Conservation (phyloP, 2,113 vertebrate genomes). For the Telmatochromis brichardi region DNA sequence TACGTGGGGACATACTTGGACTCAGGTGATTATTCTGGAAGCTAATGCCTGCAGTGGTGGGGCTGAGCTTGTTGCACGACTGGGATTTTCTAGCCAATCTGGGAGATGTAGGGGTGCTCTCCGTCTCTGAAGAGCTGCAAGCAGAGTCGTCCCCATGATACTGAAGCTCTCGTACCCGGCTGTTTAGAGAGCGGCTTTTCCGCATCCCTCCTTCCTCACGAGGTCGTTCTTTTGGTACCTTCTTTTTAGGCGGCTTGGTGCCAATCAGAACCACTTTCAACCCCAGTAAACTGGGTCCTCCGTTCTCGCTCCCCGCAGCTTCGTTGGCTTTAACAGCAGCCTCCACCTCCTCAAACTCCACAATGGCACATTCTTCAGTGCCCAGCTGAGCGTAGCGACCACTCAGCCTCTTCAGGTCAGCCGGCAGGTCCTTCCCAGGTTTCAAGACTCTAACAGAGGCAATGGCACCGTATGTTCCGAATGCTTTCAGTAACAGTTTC, state of each 20-base stretch:
- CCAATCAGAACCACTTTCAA: slow-evolving; percentile 89
- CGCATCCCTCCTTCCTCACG: slow-evolving; percentile 70
- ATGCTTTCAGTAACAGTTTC: slow-evolving; percentile 91
- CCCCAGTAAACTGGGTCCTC: slow-evolving; percentile 48
- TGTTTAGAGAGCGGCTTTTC: slow-evolving; percentile 83
- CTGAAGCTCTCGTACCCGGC: slow-evolving; percentile 88
- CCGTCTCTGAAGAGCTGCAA: slow-evolving; percentile 91
- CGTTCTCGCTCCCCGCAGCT: slow-evolving; percentile 68
- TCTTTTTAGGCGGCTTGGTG: slow-evolving; percentile 93
- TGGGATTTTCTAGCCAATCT: slow-evolving; percentile 74
- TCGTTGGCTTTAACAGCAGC: slow-evolving; percentile 86
- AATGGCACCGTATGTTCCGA: slow-evolving; percentile 84
- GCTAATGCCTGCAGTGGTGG: slow-evolving; percentile 56
- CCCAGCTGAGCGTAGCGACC: slow-evolving; percentile 83
- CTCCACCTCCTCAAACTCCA: slow-evolving; percentile 95
- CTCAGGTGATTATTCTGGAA: slow-evolving; percentile 84
- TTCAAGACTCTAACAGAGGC: slow-evolving; percentile 88
- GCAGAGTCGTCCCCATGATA: slow-evolving; percentile 87
- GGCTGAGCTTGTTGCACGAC: slow-evolving; percentile 79
- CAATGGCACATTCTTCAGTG: slow-evolving; percentile 85
- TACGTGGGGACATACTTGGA: slow-evolving; percentile 84
- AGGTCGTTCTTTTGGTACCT: slow-evolving; percentile 80
- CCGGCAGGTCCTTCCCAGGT: slow-evolving; percentile 86
- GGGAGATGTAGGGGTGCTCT: slow-evolving; percentile 88
- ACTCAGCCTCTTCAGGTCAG: slow-evolving; percentile 86